Conservation (phyloP, 2,888 invertebrate species). For the Panzeria rudis region DNA sequence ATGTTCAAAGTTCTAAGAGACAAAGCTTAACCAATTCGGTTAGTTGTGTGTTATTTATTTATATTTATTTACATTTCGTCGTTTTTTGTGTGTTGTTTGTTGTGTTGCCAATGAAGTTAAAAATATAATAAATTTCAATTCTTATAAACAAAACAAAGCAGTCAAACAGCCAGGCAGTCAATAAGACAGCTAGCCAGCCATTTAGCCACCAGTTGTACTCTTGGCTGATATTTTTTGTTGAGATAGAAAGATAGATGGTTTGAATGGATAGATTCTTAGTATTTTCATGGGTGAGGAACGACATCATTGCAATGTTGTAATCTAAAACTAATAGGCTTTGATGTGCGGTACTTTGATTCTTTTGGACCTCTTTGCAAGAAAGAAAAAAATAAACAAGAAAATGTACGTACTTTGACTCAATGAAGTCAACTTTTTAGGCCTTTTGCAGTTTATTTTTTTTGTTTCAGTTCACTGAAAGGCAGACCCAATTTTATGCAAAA, state of each 20-base stretch:
- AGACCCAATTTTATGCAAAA: constrained; percentile 71
- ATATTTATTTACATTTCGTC: constrained; percentile 1
- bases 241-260: constrained; percentile 58
- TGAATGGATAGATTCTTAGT: constrained; percentile 63
- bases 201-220: constrained; percentile 61
- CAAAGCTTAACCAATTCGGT: constrained; percentile 68
- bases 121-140: constrained; percentile 72
- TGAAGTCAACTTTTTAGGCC: constrained; percentile 65
- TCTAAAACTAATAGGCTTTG: constrained; percentile 74
- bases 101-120: constrained; percentile 69
- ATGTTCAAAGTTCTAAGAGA: constrained; percentile 39
- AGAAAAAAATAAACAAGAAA: neutral
- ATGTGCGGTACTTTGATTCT: constrained; percentile 72
- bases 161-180: constrained; percentile 25
- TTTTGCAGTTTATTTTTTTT: neutral
- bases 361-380: constrained; percentile 13
- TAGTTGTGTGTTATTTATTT: constrained; percentile 57
- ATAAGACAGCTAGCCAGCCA: constrained; percentile 14
- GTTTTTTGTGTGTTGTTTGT: constrained; percentile 9
- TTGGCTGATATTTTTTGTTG: constrained; percentile 45
- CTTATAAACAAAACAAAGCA: constrained; percentile 67
- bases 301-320: constrained; percentile 75
- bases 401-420: constrained; percentile 56
- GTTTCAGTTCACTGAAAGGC: neutral
- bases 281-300: constrained; percentile 68